Conservation (phyloP, 1,140 invertebrate species). For the Centruroides vittatus region DNA sequence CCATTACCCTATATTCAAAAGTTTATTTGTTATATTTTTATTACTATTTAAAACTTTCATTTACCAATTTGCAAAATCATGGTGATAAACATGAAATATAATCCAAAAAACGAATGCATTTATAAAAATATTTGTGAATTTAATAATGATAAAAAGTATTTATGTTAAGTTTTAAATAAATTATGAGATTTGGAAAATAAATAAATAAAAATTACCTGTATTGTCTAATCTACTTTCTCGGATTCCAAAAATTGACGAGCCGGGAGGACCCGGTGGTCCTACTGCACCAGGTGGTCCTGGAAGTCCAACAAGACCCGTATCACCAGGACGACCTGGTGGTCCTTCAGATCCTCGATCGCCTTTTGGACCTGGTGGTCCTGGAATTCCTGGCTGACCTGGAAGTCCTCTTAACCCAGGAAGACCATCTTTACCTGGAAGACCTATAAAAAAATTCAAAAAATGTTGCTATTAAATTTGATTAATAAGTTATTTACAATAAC, state of each 20-base stretch:
- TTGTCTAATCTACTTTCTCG: not conserved
- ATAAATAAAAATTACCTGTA: too few species aligned
- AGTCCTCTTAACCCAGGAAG: not conserved
- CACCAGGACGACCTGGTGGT: conserved; percentile 1
- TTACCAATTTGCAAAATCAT: too few species aligned
- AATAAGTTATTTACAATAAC: not conserved
- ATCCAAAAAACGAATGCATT: too few species aligned
- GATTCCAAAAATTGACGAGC: conserved; percentile 2
- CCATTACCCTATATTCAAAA: too few species aligned
- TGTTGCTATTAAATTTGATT: not conserved
- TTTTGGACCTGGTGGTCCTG: conserved; percentile 3
- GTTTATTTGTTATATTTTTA: too few species aligned
- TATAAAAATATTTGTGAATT: too few species aligned
- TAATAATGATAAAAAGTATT: too few species aligned
- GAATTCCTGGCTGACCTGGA: not conserved
- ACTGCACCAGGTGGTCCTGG: not conserved
- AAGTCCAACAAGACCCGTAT: not conserved
- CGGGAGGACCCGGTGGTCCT: conserved; percentile 6
- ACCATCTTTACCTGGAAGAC: conserved; percentile 6
- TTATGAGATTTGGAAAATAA: too few species aligned
- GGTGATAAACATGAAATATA: too few species aligned
- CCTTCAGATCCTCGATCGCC: not conserved
- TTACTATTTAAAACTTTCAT: too few species aligned
- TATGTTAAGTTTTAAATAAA: too few species aligned
- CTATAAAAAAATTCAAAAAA: not conserved